Conservation (phyloP, 2,888 invertebrate species). For the Sinodicranocentrus sp. region DNA sequence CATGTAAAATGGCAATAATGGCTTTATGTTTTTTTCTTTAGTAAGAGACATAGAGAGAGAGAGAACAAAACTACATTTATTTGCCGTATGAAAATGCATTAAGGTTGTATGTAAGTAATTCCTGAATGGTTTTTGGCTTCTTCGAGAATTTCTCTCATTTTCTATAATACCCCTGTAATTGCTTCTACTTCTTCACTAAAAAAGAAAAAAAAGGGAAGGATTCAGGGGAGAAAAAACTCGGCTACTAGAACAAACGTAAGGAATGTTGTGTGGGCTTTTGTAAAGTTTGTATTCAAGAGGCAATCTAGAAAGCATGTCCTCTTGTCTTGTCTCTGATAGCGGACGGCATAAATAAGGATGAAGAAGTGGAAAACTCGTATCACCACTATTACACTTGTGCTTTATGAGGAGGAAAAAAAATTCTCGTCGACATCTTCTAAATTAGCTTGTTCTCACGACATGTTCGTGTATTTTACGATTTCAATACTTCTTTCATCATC, state of each 20-base stretch:
- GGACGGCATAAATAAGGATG: not conserved
- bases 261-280: conserved; percentile 28
- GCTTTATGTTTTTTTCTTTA: no score
- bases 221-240: conserved; percentile 8
- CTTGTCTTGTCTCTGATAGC: not conserved
- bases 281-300: no score
- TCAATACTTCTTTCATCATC: no score
- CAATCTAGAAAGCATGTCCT: not conserved
- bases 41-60: no score
- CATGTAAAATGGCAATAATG: no score
- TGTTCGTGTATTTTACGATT: no score
- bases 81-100: not conserved
- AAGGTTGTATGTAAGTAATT: not conserved
- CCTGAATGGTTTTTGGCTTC: not conserved
- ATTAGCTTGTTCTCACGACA: no score
- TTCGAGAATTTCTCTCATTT: not conserved
- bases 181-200: not conserved
- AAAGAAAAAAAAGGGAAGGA: not conserved
- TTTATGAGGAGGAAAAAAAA: no score
- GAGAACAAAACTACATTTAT: no score
- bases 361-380: not conserved
- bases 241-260: conserved; percentile 33
- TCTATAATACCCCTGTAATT: conserved; percentile 14
- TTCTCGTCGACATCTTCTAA: no score
- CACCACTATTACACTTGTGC: no score